These are phyloP conservation scores for Sebastes taczanowskii DNA, from an alignment of 2,797 vertebrate genomes.

Conservation along the genomic window DNA sequence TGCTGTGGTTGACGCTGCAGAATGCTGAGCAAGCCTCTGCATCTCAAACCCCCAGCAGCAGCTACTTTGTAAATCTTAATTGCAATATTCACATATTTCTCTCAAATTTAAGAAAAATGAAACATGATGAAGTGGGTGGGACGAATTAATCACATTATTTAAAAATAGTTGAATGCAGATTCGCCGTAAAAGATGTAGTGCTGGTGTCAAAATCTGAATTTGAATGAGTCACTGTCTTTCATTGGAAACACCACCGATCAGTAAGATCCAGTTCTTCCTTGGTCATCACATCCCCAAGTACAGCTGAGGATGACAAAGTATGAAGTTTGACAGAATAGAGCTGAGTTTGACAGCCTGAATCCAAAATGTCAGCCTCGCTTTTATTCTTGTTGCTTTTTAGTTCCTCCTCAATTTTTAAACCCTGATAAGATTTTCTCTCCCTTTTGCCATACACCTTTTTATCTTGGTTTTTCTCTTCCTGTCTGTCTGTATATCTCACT, in stretches of 20 bases:
- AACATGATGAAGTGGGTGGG: not conserved
- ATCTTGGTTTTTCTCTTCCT: slow-evolving; percentile 17
- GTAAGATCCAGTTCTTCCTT: not conserved
- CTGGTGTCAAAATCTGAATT: not conserved
- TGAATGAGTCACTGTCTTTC: not conserved
- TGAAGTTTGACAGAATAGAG: not conserved
- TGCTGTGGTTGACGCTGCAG: not conserved
- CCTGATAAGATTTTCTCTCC: not conserved
- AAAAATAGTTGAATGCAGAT: not conserved
- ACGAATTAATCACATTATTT: slow-evolving; percentile 3
- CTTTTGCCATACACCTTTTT: not conserved
- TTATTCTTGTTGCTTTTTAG: slow-evolving; percentile 9
- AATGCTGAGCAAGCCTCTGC: slow-evolving; percentile 13
- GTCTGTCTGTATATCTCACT: slow-evolving; percentile 31
- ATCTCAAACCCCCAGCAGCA: slow-evolving; percentile 14
- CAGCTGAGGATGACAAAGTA: not conserved
- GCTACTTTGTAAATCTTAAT: slow-evolving; percentile 38
- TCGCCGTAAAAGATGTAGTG: not conserved
- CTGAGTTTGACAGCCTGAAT: slow-evolving; percentile 10
- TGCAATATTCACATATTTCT: slow-evolving; percentile 3
- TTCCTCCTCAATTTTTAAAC: slow-evolving; percentile 20
- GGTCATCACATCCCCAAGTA: not conserved
- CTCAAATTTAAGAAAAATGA: slow-evolving; percentile 11
- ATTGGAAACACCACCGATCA: not conserved
- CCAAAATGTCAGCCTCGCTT: slow-evolving; percentile 14